Evolutionary conservation across 2,113 vertebrate species (phyloP), one percentile per base, ranked within the genome.

Genomic region (Pseudorectes ferrugineus): DNA sequence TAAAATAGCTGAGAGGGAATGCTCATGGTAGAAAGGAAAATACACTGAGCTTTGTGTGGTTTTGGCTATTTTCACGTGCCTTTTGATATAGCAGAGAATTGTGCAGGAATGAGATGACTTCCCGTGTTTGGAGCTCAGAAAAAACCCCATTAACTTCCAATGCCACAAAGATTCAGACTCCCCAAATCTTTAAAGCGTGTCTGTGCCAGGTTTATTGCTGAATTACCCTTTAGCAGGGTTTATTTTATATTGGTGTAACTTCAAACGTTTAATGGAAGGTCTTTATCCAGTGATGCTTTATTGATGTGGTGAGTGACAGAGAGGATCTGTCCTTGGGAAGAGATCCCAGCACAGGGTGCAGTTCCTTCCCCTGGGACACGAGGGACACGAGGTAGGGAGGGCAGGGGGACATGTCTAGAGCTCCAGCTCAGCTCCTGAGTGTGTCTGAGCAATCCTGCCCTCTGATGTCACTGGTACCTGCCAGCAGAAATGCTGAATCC

Each of bases 91-190:
- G 58, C 49, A 3, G 70, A 70, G 20, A 72, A 80, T 71, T 58
- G 36, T 88, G 85, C 81, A 68, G 78, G 91, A 94, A 92, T 10
- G 6, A 90, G 93, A 58, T 70, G 16, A 71, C 62, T 95, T 81
- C 63, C 29, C 57, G 17, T 46, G 80, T 93, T 89, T 95, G 95
- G 72, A 95, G 95, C 68, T 96, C 62, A 95, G 88, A 63, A 81
- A 92, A 38, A 45, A 38, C 0, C 18, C 8, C 81, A 70, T 87
- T 77, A 71, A 81, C 67, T 85, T 88, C 24, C 58, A 31, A 8
- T 58, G 78, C 59, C 63, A 43, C 36, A 36, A 54, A 88, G 86
- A 38, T 36, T 65, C 43, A 23, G 26, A 26, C 63, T 40, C 55
- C 26, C 42, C 55, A 14, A 21, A 38, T 20, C 45, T 79, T 55